phyloP scores from a whole-genome alignment of 1,140 invertebrate genomes.

The Drosophila truncata region DNA sequence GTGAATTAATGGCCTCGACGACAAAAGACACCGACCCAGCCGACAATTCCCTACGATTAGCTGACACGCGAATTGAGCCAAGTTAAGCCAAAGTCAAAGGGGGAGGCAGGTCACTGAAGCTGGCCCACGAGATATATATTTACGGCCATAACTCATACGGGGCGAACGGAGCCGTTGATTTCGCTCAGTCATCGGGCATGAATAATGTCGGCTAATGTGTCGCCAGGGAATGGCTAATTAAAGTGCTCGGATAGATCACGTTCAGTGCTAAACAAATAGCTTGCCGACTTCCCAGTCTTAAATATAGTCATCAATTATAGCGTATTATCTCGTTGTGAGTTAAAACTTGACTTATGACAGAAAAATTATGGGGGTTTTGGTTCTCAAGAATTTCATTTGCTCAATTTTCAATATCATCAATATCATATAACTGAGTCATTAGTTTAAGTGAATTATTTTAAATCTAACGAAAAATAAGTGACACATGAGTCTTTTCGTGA shows the following conservation, averaged over 20 bases:
- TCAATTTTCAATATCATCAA: too few relatives aligned
- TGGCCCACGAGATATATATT: conserved; percentile 27
- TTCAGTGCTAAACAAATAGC: conserved; percentile 26
- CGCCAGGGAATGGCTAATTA: conserved; percentile 51
- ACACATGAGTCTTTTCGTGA: too few relatives aligned
- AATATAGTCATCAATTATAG: conserved; percentile 26
- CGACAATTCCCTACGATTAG: conserved; percentile 35
- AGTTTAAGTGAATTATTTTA: background rate
- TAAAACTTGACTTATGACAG: conserved; percentile 8
- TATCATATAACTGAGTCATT: too few relatives aligned
- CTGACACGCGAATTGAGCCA: conserved; percentile 13
- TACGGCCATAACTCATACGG: conserved; percentile 31
- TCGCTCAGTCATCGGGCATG: conserved; percentile 36
- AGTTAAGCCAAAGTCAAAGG: background rate
- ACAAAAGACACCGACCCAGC: background rate
- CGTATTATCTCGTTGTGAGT: background rate
- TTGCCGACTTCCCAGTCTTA: conserved; percentile 5
- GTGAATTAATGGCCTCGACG: conserved; percentile 17
- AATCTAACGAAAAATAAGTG: too few relatives aligned
- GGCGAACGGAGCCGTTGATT: conserved; percentile 28
- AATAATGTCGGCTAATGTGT: conserved; percentile 49
- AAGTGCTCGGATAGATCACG: conserved; percentile 44
- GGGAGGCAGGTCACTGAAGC: conserved; percentile 18
- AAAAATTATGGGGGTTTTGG: background rate
- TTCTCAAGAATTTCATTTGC: background rate